phyloP scores from a whole-genome alignment of 2,113 vertebrate genomes.

The Sturnira hondurensis region DNA sequence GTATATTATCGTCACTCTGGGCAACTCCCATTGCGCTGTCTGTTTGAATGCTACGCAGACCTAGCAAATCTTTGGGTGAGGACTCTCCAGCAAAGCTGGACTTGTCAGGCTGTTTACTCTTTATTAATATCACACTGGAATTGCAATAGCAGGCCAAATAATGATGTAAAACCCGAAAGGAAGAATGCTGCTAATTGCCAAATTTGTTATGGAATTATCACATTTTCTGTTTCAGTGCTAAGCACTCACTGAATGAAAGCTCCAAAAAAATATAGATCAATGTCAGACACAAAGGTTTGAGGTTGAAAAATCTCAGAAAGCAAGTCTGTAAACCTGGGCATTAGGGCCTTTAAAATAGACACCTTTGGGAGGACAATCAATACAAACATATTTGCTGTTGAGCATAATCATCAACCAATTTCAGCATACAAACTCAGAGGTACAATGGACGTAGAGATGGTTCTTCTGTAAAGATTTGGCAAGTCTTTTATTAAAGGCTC shows the following conservation, averaged over 20 bases:
- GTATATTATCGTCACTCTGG: neutral
- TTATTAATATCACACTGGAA: conserved; percentile 50
- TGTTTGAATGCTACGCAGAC: neutral
- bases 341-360: neutral
- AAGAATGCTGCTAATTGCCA: conserved; percentile 60
- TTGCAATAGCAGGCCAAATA: conserved; percentile 22
- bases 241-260: neutral
- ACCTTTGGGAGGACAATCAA: too few species aligned
- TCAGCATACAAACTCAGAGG: neutral
- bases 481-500: conserved; percentile 15
- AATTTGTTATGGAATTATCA: conserved; percentile 63
- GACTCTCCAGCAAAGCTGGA: neutral
- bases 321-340: neutral
- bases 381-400: neutral
- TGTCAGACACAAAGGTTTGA: neutral
- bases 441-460: neutral
- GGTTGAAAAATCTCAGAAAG: neutral
- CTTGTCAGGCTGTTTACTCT: conserved; percentile 4
- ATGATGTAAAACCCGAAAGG: conserved; percentile 29
- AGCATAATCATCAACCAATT: neutral
- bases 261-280: neutral
- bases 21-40: neutral
- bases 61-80: neutral
- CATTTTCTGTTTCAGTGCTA: conserved; percentile 63
- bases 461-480: neutral